Conservation (phyloP, 2,113 vertebrate species). For the Scopus umbretta region DNA sequence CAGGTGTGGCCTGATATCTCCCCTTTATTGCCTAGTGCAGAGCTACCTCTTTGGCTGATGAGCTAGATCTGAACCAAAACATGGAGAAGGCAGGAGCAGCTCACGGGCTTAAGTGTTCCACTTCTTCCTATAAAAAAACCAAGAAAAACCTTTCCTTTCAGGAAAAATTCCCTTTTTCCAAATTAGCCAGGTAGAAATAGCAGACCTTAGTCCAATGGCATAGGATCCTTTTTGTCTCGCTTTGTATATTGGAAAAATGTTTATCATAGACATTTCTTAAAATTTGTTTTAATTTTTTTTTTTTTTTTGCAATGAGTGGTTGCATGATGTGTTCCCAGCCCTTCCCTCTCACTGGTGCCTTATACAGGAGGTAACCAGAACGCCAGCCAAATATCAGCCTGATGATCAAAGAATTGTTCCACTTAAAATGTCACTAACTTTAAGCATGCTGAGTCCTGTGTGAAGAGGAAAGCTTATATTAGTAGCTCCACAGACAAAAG, state of each 20-base stretch:
- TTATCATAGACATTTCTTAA: neutral
- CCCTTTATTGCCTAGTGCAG: neutral
- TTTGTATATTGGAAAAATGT: neutral
- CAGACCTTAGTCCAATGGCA: neutral
- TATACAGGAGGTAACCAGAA: constrained; percentile 26
- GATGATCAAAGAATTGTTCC: constrained; percentile 45
- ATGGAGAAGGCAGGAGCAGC: neutral
- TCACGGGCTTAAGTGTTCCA: neutral
- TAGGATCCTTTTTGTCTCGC: neutral
- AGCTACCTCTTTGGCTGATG: neutral
- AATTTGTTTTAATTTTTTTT: neutral
- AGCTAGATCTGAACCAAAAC: neutral
- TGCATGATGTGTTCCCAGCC: constrained; percentile 2
- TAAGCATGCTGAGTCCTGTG: constrained; percentile 8
- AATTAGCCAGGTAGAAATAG: neutral
- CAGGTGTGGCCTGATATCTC: neutral
- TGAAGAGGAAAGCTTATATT: neutral
- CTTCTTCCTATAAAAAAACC: neutral
- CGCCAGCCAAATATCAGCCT: neutral
- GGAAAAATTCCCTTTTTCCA: neutral
- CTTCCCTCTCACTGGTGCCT: constrained; percentile 9
- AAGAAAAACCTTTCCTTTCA: neutral
- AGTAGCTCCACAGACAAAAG: neutral
- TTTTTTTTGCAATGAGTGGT: neutral
- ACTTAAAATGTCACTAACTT: constrained; percentile 45